Base-by-base conservation (phyloP, 2,113 vertebrate genomes). In the Ailurus styani region DNA sequence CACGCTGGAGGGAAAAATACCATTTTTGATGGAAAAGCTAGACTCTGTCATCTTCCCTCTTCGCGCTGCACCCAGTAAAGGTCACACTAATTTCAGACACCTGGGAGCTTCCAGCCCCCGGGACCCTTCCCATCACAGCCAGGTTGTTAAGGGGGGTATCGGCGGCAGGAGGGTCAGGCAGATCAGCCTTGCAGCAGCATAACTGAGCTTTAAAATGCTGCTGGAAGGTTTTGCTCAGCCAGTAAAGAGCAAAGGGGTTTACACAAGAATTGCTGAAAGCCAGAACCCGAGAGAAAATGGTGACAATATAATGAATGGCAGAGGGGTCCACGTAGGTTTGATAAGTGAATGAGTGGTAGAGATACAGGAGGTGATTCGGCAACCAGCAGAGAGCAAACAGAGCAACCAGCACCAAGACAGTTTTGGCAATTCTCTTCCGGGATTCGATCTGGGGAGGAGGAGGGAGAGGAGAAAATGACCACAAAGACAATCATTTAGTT, bases 351-450 rank as follows among this genome's bases (percentile, higher is more conserved):
- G 99, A 99, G 92, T 97, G 98, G 93, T 99, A 99, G 31, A 99
- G 96, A 94, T 99, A 99, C 87, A 99, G 98, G 91, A 99, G 97
- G 95, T 99, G 99, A 98, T 99, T 99, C 3, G 99, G 99, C 95
- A 99, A 50, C 99, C 99, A 99, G 98, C 99, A 99, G 95, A 99
- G 95, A 54, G 99, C 99, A 97, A 99, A 99, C 91, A 99, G 97
- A 86, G 98, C 99, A 70, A 99, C 99, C 52, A 99, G 98, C 91
- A 99, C 99, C 97, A 99, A 84, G 8, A 99, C 99, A 0, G 99
- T 99, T 98, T 98, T 99, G 82, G 99, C 99, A 95, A 99, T 98
- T 98, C 99, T 98, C 97, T 99, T 99, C 93, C 99, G 99, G 95
- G 99, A 99, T 98, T 99, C 99, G 54, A 99, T 99, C 99, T 99